Conservation (phyloP, 2,113 vertebrate genomes). For the Beaufortia kweichowensis region DNA sequence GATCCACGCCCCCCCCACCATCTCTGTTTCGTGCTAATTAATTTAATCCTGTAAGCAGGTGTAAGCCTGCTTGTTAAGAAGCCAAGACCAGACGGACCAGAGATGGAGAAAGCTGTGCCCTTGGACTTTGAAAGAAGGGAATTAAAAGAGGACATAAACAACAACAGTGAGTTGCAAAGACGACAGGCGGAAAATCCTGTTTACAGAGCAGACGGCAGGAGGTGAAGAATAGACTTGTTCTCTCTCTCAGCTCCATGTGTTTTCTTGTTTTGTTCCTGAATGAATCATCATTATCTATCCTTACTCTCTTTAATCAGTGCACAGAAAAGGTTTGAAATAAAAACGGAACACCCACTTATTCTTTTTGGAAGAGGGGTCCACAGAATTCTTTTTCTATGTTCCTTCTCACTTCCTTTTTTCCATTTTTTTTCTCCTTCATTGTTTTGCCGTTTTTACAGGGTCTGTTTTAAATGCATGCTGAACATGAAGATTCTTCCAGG, state of each 20-base stretch:
- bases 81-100: conserved; percentile 70
- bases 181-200: conserved; percentile 70
- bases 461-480: conserved; percentile 70
- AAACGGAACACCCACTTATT: conserved; percentile 62
- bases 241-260: conserved; percentile 44
- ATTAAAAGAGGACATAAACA: conserved; percentile 62
- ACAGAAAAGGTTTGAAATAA: conserved; percentile 66
- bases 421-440: background rate
- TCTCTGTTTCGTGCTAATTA: conserved; percentile 79
- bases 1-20: conserved; percentile 58
- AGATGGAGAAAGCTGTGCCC: conserved; percentile 58
- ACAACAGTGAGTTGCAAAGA: conserved; percentile 63
- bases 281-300: conserved; percentile 59
- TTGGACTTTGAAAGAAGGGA: conserved; percentile 64
- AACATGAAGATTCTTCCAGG: conserved; percentile 60
- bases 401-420: conserved; percentile 25
- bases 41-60: conserved; percentile 87
- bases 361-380: conserved; percentile 63
- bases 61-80: conserved; percentile 79
- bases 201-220: conserved; percentile 61
- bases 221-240: conserved; percentile 50
- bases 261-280: conserved; percentile 43
- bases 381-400: conserved; percentile 58
- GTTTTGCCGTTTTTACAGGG: conserved; percentile 61
- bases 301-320: conserved; percentile 63